Conservation (phyloP, 1,140 invertebrate species). For the Sinonovacula constricta region DNA sequence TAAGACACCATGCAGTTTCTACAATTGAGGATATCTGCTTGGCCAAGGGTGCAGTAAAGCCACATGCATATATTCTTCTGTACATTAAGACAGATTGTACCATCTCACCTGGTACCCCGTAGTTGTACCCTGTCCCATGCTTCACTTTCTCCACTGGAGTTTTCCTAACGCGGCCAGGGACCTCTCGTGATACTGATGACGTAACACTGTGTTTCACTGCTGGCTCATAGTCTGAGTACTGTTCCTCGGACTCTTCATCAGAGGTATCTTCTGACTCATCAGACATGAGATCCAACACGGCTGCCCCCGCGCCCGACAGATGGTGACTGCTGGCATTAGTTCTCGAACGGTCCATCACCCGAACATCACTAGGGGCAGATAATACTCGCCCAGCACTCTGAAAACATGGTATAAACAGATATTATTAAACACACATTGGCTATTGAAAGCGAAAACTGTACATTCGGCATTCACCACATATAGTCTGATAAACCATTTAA, state of each 20-base stretch:
- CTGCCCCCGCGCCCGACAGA: conserved; percentile 31
- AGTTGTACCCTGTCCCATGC: conserved; percentile 74
- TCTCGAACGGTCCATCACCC: conserved; percentile 42
- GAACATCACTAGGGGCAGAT: conserved; percentile 53
- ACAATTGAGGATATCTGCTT: too few species aligned
- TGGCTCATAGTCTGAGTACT: conserved; percentile 63
- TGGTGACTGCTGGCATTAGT: conserved; percentile 43
- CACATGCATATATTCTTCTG: too few species aligned
- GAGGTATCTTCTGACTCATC: conserved; percentile 42
- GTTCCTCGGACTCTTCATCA: conserved; percentile 22
- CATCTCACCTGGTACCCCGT: conserved; percentile 71
- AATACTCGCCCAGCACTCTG: conserved; percentile 40
- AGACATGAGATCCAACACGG: conserved; percentile 36
- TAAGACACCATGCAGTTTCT: too few species aligned
- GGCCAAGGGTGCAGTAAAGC: too few species aligned
- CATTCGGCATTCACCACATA: background rate
- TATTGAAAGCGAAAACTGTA: background rate
- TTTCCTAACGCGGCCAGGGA: conserved; percentile 46
- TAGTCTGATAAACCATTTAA: background rate
- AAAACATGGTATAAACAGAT: background rate
- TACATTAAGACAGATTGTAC: too few species aligned
- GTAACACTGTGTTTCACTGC: conserved; percentile 61
- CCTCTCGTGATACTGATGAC: conserved; percentile 44
- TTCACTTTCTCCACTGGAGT: conserved; percentile 58
- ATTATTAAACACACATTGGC: background rate